These are phyloP conservation scores for Excalfactoria chinensis DNA, from an alignment of 2,113 vertebrate species.

Conservation along the genomic window DNA sequence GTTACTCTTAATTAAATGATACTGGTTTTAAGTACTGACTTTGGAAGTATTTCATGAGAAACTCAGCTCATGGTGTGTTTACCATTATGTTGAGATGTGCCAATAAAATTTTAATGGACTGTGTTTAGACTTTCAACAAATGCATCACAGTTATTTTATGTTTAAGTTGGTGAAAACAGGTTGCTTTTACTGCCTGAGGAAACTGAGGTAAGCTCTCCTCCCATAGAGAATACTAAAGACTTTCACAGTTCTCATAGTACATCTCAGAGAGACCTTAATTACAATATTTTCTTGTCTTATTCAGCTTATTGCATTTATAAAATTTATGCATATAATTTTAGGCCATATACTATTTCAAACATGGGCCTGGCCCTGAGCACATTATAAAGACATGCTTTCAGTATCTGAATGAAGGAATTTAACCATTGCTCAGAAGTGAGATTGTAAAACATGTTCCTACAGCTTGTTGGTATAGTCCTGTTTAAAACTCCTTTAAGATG, in stretches of 20 bases:
- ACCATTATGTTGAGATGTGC: too few species aligned
- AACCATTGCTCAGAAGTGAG: neutral
- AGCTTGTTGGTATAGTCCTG: neutral
- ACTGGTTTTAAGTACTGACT: neutral
- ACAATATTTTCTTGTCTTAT: too few species aligned
- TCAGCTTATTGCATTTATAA: neutral
- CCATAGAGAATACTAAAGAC: too few species aligned
- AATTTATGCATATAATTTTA: neutral
- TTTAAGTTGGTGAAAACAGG: too few species aligned
- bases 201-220: too few species aligned
- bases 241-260: too few species aligned
- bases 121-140: too few species aligned
- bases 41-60: neutral
- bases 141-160: too few species aligned
- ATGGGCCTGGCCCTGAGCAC: rapidly evolving
- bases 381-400: neutral
- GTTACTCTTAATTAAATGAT: neutral
- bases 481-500: neutral
- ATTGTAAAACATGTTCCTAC: rapidly evolving
- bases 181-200: too few species aligned
- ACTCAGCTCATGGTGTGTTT: neutral
- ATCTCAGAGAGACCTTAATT: too few species aligned
- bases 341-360: neutral
- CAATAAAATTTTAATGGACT: too few species aligned
- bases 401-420: rapidly evolving